Percentiles rank a stretch among this genome's conserved stretches.
phyloP scores from a whole-genome alignment of 2,113 vertebrate genomes.

The Eulacestoma nigropectus region DNA sequence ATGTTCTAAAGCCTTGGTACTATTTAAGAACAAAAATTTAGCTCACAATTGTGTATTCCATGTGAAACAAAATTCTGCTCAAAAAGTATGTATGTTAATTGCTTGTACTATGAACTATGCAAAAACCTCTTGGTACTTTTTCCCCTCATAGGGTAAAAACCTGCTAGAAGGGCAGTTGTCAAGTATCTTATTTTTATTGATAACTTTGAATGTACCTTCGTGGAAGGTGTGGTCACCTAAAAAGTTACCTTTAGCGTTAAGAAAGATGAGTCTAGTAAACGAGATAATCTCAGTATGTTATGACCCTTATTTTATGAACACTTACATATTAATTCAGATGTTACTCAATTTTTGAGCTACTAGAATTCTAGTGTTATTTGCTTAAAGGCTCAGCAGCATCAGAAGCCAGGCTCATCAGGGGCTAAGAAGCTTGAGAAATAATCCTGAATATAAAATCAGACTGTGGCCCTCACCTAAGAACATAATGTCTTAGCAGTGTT shows the following conservation, averaged over 20 bases:
- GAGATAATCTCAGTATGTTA: not conserved
- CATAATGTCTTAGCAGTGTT: not conserved
- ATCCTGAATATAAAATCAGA: not conserved
- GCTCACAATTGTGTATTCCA: constrained; percentile 11
- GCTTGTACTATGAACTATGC: constrained; percentile 35
- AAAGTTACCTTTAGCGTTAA: not conserved
- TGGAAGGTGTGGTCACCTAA: not conserved
- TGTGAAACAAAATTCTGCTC: not conserved
- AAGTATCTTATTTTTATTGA: not conserved
- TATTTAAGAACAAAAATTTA: constrained; percentile 16
- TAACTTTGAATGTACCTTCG: not conserved
- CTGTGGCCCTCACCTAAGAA: not conserved
- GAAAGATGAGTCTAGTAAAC: not conserved
- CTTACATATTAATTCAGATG: not conserved
- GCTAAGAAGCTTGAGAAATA: not conserved
- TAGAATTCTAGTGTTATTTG: not conserved
- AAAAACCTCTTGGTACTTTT: constrained; percentile 44
- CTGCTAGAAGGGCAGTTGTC: not conserved
- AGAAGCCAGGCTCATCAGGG: not conserved
- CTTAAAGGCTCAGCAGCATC: not conserved
- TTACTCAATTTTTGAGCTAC: not conserved
- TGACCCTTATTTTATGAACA: not conserved
- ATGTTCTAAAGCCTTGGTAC: constrained; percentile 32
- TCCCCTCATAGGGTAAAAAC: not conserved
- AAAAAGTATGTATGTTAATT: not conserved